These are phyloP conservation scores for Octodonta nipae DNA, from an alignment of 2,888 invertebrate genomes.

Conservation along the genomic window DNA sequence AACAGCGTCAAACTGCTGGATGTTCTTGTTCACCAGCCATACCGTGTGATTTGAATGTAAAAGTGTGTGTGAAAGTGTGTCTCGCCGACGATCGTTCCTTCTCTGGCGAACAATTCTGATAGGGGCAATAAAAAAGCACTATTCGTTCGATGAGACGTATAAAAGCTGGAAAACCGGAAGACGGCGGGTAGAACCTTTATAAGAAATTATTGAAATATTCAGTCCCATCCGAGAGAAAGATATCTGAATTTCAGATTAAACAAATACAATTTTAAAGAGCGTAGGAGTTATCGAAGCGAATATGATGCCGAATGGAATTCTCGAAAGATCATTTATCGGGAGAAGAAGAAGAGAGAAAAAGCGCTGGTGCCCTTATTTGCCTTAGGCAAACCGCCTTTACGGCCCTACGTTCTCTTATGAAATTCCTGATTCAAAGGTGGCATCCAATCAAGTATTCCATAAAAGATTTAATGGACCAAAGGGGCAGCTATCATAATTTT, in stretches of 20 bases:
- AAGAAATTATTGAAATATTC: slow-evolving; percentile 21
- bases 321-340: slow-evolving; percentile 24
- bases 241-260: slow-evolving; percentile 36
- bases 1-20: too few species aligned
- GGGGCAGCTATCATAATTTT: slow-evolving; percentile 11
- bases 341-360: slow-evolving; percentile 7
- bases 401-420: slow-evolving; percentile 13
- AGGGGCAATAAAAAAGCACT: background rate
- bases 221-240: slow-evolving; percentile 19
- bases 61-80: too few species aligned
- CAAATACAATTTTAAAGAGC: slow-evolving; percentile 35
- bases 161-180: slow-evolving; percentile 13
- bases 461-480: slow-evolving; percentile 31
- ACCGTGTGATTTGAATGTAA: too few species aligned
- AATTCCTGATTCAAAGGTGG: slow-evolving; percentile 24
- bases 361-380: slow-evolving; percentile 30
- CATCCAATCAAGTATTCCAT: slow-evolving; percentile 24
- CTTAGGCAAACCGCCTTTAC: slow-evolving; percentile 18
- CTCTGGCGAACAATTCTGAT: background rate
- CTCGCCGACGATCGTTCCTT: too few species aligned
- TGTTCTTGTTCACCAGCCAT: too few species aligned
- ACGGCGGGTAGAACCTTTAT: slow-evolving; percentile 13
- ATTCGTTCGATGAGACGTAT: slow-evolving; percentile 6
- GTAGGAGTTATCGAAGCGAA: slow-evolving; percentile 26
- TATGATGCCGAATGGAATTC: slow-evolving; percentile 26